Evolutionary conservation across 1,140 invertebrate genomes (phyloP).

Genomic region (Meloidogyne chitwoodi): DNA sequence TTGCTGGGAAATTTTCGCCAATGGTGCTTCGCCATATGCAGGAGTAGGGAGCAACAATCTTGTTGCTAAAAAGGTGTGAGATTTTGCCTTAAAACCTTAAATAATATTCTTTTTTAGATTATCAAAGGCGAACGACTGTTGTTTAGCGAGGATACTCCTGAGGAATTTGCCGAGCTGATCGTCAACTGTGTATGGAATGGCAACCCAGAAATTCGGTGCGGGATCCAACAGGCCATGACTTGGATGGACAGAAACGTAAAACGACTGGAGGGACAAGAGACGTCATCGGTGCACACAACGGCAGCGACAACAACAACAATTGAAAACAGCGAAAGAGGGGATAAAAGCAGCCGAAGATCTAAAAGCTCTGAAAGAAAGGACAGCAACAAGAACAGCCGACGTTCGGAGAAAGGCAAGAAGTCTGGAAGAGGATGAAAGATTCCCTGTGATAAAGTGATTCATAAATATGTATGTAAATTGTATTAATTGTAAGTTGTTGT

Average conservation of each 20-base stretch:
- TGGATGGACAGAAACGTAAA: not conserved
- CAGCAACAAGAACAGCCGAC: not conserved
- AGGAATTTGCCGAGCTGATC: not conserved
- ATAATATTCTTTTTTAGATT: not conserved
- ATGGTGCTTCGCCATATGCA: slow-evolving; percentile 20
- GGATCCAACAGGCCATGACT: not conserved
- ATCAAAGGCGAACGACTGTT: not conserved
- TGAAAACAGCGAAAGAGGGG: too few species aligned
- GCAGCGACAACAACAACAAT: too few species aligned
- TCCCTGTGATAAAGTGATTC: too few species aligned
- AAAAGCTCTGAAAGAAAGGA: too few species aligned
- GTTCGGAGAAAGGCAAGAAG: too few species aligned
- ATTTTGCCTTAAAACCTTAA: not conserved
- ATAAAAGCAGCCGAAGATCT: too few species aligned
- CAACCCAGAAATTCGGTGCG: not conserved
- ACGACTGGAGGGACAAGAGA: too few species aligned
- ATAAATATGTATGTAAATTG: too few species aligned
- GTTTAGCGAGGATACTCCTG: not conserved
- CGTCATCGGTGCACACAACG: too few species aligned
- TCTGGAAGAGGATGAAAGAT: too few species aligned
- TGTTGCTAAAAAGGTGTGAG: slow-evolving; percentile 3
- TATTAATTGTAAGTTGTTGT: too few species aligned
- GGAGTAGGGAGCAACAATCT: slow-evolving; percentile 2
- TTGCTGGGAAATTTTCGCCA: slow-evolving; percentile 26
- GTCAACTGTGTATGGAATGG: not conserved